A percentile compares a stretch with the other conserved stretches of the same genome.
Conservation (phyloP, 2,113 vertebrate species). For the Talpa occidentalis region DNA sequence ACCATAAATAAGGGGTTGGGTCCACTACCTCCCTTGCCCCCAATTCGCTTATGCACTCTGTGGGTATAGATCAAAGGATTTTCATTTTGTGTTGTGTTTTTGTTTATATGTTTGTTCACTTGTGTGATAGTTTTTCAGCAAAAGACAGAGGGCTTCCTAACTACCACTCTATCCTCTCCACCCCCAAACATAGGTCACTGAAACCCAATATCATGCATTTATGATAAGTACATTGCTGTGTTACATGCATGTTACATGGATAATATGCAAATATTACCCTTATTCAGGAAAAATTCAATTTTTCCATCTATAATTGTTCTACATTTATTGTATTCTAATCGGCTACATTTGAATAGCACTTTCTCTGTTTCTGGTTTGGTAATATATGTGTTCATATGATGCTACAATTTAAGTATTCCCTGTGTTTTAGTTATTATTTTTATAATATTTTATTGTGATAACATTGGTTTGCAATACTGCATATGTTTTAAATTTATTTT, state of each 20-base stretch:
- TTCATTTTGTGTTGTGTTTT: neutral
- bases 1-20: neutral
- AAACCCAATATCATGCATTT: neutral
- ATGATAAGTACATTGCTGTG: too few species aligned
- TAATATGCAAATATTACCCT: neutral
- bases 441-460: too few species aligned
- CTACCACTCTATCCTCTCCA: neutral
- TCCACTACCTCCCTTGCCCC: neutral
- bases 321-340: slow-evolving; percentile 14
- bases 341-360: neutral
- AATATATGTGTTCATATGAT: neutral
- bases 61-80: neutral
- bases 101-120: neutral
- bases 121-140: neutral
- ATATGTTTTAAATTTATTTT: neutral
- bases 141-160: neutral
- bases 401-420: neutral
- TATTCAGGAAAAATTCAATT: neutral
- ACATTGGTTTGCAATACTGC: too few species aligned
- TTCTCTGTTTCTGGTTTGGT: neutral
- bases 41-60: neutral
- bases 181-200: neutral
- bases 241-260: neutral
- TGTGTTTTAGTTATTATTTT: neutral
- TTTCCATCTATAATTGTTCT: neutral